Evolutionary conservation across 2,113 vertebrate species (phyloP).

Genomic region (Siniperca knerii): DNA sequence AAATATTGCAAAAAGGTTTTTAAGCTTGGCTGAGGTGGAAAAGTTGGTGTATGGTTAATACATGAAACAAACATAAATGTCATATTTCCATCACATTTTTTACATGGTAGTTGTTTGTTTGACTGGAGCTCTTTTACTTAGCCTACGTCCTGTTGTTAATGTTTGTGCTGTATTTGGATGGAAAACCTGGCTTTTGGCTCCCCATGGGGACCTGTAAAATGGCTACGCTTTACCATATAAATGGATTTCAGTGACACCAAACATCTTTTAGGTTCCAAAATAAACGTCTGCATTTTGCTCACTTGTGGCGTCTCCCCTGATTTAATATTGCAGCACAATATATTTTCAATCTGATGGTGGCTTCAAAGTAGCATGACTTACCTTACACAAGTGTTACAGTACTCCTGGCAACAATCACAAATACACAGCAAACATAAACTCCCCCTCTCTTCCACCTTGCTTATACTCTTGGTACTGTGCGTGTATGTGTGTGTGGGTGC

Average conservation of each 20-base stretch:
- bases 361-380: background rate
- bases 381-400: slow-evolving; percentile 7
- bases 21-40: background rate
- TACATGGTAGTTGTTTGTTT: background rate
- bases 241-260: slow-evolving; percentile 1
- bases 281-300: slow-evolving; percentile 6
- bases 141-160: background rate
- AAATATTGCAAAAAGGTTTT: background rate
- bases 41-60: background rate
- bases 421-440: background rate
- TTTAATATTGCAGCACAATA: background rate
- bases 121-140: background rate
- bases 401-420: slow-evolving; percentile 25
- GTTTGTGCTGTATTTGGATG: background rate
- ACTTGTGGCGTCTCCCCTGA: background rate
- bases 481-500: slow-evolving; percentile 7
- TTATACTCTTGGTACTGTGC: slow-evolving; percentile 6
- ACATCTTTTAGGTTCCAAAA: background rate
- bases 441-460: slow-evolving; percentile 15
- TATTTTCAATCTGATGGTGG: background rate
- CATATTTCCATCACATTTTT: background rate
- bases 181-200: background rate
- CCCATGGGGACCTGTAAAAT: background rate
- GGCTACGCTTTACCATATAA: background rate
- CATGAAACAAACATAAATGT: background rate